Conservation (phyloP, 2,888 invertebrate genomes). For the Sinhomidia bicolor region DNA sequence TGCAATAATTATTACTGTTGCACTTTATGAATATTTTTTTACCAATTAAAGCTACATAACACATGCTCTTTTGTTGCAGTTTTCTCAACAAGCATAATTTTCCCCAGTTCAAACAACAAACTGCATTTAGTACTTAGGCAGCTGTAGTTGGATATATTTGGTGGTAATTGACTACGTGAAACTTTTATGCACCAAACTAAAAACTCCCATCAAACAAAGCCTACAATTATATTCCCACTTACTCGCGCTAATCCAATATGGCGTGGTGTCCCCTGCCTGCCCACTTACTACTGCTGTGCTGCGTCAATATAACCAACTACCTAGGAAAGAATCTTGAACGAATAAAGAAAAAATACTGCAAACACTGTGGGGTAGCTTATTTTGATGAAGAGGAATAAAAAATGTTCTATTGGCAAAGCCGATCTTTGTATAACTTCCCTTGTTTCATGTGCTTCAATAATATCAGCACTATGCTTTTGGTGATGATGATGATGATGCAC, state of each 20-base stretch:
- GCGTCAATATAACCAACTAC: not conserved
- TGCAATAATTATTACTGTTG: constrained; percentile 39
- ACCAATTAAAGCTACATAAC: not conserved
- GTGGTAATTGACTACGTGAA: not conserved
- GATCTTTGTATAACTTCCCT: constrained; percentile 42
- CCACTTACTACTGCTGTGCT: not conserved
- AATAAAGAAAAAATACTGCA: constrained; percentile 18
- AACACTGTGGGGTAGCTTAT: constrained; percentile 39
- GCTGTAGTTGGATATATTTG: no score
- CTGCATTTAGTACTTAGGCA: no score
- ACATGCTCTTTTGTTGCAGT: constrained; percentile 19
- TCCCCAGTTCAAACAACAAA: not conserved
- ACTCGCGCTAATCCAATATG: constrained; percentile 43
- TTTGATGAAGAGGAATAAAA: not conserved
- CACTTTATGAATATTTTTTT: constrained; percentile 32
- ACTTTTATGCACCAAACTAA: not conserved
- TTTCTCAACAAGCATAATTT: not conserved
- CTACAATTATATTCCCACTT: constrained; percentile 50
- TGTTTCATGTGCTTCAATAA: constrained; percentile 4
- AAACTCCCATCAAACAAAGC: constrained; percentile 28
- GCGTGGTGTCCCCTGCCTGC: constrained; percentile 24
- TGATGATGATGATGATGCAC: not conserved
- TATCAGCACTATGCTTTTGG: not conserved
- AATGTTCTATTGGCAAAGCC: constrained; percentile 22
- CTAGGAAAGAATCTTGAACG: not conserved